phyloP scores from a whole-genome alignment of 30 jellyfish, hydroid and myxozoan genomes.

The Pelagia noctiluca region DNA sequence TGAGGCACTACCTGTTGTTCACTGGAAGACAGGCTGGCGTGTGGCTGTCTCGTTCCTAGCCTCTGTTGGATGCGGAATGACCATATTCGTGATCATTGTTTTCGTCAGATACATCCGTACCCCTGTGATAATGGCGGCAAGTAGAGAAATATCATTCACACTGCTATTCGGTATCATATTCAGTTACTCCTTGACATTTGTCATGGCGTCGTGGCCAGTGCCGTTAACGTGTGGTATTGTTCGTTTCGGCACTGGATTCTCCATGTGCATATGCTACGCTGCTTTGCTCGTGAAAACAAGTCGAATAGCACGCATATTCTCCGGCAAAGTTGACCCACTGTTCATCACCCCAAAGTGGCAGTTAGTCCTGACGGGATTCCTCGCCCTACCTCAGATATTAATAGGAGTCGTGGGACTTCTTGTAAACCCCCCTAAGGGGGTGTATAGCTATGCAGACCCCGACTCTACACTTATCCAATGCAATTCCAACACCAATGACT shows the following conservation, averaged over 20 bases:
- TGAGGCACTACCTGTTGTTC: constrained; percentile 46
- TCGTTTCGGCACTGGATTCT: constrained; percentile 88
- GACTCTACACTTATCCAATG: constrained; percentile 64
- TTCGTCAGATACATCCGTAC: constrained; percentile 63
- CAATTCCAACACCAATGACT: constrained; percentile 71
- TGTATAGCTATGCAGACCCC: constrained; percentile 8
- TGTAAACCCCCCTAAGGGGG: constrained; percentile 50
- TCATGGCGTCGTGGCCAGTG: constrained; percentile 74
- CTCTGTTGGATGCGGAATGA: constrained; percentile 76
- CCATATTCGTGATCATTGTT: constrained; percentile 62
- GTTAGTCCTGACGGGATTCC: constrained; percentile 67
- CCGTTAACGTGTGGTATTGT: constrained; percentile 69
- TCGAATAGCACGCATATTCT: constrained; percentile 91
- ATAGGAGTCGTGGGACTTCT: constrained; percentile 79
- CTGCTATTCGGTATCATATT: constrained; percentile 61
- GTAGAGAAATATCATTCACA: constrained; percentile 81
- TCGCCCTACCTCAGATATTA: constrained; percentile 80
- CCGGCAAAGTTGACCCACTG: constrained; percentile 82
- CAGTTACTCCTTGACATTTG: constrained; percentile 71
- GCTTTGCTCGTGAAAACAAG: constrained; percentile 87
- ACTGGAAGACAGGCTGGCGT: constrained; percentile 75
- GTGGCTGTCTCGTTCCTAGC: constrained; percentile 71
- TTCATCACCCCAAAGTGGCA: constrained; percentile 94
- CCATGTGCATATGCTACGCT: constrained; percentile 74
- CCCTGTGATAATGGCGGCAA: constrained; percentile 89